Evolutionary conservation across 2,113 vertebrate genomes (phyloP), one percentile per base, ranked within the genome.

Genomic region (Salvelinus alpinus): DNA sequence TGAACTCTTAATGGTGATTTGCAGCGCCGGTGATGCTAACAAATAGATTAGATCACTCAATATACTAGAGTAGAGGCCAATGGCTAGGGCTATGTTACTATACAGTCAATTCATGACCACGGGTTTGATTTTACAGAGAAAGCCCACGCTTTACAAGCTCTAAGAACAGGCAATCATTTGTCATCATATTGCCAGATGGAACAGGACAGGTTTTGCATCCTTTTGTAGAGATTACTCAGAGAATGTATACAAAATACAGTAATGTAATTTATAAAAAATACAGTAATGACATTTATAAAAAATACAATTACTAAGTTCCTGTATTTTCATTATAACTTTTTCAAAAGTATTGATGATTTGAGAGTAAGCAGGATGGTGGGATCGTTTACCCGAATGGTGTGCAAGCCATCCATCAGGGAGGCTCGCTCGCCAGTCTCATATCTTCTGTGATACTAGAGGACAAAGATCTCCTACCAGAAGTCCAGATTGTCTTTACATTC

Each of bases 361-460:
- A 13, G 48, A 51, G 16, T 3, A 51, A 16, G 2, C 22, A 64
- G 8, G 48, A 51, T 38, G 13, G 24, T 48, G 16, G 6, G 4
- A 25, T 11, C 9, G 14, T 13, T 64, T 22, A 34, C 68, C 78
- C 65, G 64, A 79, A 75, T 64, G 34, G 13, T 13, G 38, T 4
- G 20, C 8, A n/a, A 74, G 59, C 66, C 70, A 74, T 31, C 67
- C 57, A 25, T 74, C 67, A 0, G 90, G 91, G 72, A 90, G 85
- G 2, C 9, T 89, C 29, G 3, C 9, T 89, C 29, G 91, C 92
- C 44, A 4, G 93, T 69, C 70, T 86, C 66, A 85, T 93, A 38
- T 70, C 7, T 0, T 68, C 83, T 20, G 68, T 91, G 68, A 62
- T 93, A 59, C 82, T 91, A 38, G 86, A 93, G 62, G 91, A 94